Evolutionary conservation across 2,113 vertebrate genomes (phyloP).

Genomic region (Myiagra hebetior): DNA sequence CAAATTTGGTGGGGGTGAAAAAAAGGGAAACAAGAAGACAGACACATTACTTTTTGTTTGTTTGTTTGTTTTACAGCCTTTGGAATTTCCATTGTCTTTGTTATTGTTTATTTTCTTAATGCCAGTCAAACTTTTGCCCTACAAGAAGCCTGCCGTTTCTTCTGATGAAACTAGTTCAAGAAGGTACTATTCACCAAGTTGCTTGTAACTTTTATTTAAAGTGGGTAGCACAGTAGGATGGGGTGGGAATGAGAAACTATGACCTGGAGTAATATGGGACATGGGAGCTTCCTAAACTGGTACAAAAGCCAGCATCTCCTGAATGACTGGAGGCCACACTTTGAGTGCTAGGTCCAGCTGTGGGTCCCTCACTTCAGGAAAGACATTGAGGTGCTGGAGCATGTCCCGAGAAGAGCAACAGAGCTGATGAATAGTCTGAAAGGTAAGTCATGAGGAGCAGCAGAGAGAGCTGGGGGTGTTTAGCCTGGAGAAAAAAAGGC

Average conservation of each 20-base stretch:
- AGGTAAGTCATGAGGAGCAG: background rate
- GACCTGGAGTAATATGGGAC: background rate
- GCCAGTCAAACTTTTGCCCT: background rate
- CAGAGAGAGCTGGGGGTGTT: background rate
- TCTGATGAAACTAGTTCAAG: background rate
- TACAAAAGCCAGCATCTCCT: background rate
- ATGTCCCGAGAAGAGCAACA: fast-evolving
- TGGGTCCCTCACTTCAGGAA: background rate
- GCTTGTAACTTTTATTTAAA: background rate
- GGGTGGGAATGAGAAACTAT: background rate
- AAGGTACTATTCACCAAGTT: background rate
- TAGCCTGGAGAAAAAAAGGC: background rate
- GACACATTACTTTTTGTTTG: background rate
- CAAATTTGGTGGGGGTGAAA: background rate
- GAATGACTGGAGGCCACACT: background rate
- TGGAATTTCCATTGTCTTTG: background rate
- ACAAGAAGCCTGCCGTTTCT: background rate
- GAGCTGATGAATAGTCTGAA: background rate
- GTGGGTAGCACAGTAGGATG: background rate
- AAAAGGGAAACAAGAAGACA: background rate
- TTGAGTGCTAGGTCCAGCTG: background rate
- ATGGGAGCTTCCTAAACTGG: background rate
- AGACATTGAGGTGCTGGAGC: background rate
- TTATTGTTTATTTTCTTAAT: background rate
- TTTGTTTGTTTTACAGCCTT: background rate